These are phyloP conservation scores for Zaprionus lachaisei DNA, from an alignment of 1,140 invertebrate genomes.

Conservation along the genomic window DNA sequence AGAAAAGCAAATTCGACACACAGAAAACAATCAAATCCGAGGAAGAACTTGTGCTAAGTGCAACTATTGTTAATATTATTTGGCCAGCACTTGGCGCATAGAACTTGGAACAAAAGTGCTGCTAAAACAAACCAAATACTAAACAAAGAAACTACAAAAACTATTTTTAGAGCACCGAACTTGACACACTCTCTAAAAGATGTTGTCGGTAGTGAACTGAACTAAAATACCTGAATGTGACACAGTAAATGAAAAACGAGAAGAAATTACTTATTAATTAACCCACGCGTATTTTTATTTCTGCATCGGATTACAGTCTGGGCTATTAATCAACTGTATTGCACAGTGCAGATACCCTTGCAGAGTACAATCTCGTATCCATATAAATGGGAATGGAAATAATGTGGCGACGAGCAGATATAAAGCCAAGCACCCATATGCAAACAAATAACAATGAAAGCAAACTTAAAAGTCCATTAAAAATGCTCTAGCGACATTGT, in stretches of 20 bases:
- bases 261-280: background rate
- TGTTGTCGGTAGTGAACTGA: background rate
- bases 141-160: conserved; percentile 28
- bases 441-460: conserved; percentile 69
- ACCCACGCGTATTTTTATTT: background rate
- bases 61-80: conserved; percentile 77
- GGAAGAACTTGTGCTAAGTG: conserved; percentile 43
- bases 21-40: conserved; percentile 43
- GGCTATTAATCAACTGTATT: background rate
- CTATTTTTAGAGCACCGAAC: conserved; percentile 11
- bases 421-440: conserved; percentile 31
- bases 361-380: background rate
- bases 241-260: background rate
- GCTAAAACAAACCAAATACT: conserved; percentile 42
- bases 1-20: conserved; percentile 43
- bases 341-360: background rate
- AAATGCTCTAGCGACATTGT: conserved; percentile 75
- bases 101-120: conserved; percentile 47
- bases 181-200: conserved; percentile 1
- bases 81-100: conserved; percentile 58
- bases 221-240: too few relatives aligned
- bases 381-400: conserved; percentile 5
- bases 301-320: background rate
- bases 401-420: conserved; percentile 24
- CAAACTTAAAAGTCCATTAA: conserved; percentile 82